Evolutionary conservation across 1,140 invertebrate genomes (phyloP).

Genomic region (Diploscapter pachys): DNA sequence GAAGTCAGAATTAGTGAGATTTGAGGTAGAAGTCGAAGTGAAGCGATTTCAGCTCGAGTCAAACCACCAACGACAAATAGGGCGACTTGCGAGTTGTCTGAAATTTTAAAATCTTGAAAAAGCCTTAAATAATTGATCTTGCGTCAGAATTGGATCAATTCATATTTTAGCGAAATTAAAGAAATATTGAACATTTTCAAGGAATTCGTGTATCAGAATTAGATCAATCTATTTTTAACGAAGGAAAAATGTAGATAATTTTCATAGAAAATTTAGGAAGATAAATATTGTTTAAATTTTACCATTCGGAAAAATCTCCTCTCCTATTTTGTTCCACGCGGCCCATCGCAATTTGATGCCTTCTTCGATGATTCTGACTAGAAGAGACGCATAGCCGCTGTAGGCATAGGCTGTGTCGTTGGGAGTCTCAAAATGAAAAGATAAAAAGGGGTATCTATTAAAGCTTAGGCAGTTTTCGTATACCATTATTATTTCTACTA

Average conservation of each 20-base stretch:
- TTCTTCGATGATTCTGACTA: slow-evolving; percentile 45
- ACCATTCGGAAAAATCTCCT: not conserved
- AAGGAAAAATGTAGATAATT: no score
- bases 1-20: slow-evolving; percentile 10
- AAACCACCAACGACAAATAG: slow-evolving; percentile 45
- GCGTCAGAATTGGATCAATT: no score
- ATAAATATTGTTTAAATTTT: no score
- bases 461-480: no score
- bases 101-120: slow-evolving; percentile 32
- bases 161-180: not conserved
- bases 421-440: no score
- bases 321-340: slow-evolving; percentile 22
- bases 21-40: slow-evolving; percentile 22
- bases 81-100: slow-evolving; percentile 23
- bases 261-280: no score
- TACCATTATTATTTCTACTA: no score
- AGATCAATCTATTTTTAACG: no score
- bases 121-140: not conserved
- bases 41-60: slow-evolving; percentile 41
- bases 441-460: no score
- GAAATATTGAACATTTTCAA: no score
- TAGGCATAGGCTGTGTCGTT: slow-evolving; percentile 35
- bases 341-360: slow-evolving; percentile 39
- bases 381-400: slow-evolving; percentile 36
- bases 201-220: no score